Evolutionary conservation across 1,140 invertebrate species (phyloP).

Genomic region (honey bee (Apis mellifera)): Amel_HAv3.1 CM009931.2:8193001-8193500

Average conservation of each 20-base stretch:
- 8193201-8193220: neutral
- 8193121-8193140: neutral
- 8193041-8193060: neutral
- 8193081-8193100: neutral
- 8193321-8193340: no score
- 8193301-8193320: no score
- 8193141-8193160: neutral
- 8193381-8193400: conserved; percentile 47
- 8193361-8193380: neutral
- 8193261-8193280: no score
- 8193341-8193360: neutral
- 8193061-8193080: neutral
- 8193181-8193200: no score
- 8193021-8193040: neutral
- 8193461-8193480: neutral
- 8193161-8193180: neutral
- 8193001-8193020: neutral
- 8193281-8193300: no score
- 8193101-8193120: neutral
- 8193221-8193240: no score
- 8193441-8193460: conserved; percentile 15
- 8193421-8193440: conserved; percentile 46
- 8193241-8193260: no score
- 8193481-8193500: neutral
- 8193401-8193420: conserved; percentile 39